These are phyloP conservation scores for Oreotrochilus melanogaster DNA, from an alignment of 2,113 vertebrate genomes.

Conservation along the genomic window DNA sequence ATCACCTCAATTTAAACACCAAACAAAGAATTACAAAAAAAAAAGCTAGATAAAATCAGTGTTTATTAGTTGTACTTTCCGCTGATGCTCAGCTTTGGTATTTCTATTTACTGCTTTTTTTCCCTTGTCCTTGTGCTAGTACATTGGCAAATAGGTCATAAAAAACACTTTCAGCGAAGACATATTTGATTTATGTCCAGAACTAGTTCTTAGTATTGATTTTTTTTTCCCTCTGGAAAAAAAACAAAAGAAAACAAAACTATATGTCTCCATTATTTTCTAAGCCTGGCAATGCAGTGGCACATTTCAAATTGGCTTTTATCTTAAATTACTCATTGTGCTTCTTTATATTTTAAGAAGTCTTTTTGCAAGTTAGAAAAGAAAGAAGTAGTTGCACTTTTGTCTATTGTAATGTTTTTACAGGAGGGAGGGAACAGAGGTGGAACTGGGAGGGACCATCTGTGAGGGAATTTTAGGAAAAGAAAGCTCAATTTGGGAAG, in stretches of 20 bases:
- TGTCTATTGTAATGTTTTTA: conserved; percentile 16
- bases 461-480: conserved; percentile 23
- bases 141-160: conserved; percentile 76
- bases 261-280: conserved; percentile 76
- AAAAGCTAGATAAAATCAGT: not conserved
- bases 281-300: conserved; percentile 54
- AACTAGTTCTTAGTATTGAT: conserved; percentile 77
- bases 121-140: conserved; percentile 57
- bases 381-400: not conserved
- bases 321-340: conserved; percentile 57
- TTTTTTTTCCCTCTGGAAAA: conserved; percentile 65
- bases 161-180: conserved; percentile 77
- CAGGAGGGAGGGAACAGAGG: not conserved
- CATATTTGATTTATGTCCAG: conserved; percentile 78
- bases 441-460: not conserved
- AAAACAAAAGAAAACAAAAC: conserved; percentile 62
- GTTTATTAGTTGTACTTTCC: conserved; percentile 29
- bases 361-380: conserved; percentile 2
- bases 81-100: conserved; percentile 42
- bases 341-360: conserved; percentile 31
- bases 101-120: conserved; percentile 60
- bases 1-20: not conserved
- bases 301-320: conserved; percentile 63
- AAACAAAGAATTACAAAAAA: not conserved
- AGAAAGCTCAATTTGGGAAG: conserved; percentile 46